Evolutionary conservation across 2,113 vertebrate genomes (phyloP).

Genomic region (Nothoprocta pentlandii): DNA sequence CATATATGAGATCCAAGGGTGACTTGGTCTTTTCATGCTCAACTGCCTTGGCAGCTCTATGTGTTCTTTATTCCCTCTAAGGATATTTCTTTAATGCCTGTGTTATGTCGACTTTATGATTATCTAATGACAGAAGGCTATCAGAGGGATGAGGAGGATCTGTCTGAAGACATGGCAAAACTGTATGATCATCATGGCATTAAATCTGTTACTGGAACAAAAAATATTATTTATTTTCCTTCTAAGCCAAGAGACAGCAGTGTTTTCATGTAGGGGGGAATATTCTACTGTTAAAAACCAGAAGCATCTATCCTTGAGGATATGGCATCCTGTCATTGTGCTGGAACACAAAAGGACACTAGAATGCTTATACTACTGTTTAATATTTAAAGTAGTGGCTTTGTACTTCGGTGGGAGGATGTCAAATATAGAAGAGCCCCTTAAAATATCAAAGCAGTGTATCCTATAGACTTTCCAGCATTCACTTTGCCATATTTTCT

Average conservation of each 20-base stretch:
- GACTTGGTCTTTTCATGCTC: not conserved
- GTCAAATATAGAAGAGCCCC: not conserved
- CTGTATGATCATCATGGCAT: not conserved
- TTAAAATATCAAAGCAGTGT: conserved; percentile 1
- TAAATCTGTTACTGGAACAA: not conserved
- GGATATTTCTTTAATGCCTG: not conserved
- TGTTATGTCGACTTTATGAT: not conserved
- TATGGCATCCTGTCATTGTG: not conserved
- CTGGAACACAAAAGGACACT: not conserved
- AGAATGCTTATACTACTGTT: not conserved
- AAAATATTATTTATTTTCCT: not conserved
- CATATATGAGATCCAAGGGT: rapidly evolving
- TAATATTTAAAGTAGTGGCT: not conserved
- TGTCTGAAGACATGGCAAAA: not conserved
- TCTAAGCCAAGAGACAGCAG: not conserved
- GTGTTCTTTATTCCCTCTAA: not conserved
- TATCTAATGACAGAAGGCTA: not conserved
- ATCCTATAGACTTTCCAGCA: not conserved
- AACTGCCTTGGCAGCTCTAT: not conserved
- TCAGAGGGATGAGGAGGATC: not conserved
- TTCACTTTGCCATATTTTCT: not conserved
- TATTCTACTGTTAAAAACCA: not conserved
- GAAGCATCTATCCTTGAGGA: not conserved
- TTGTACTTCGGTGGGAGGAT: not conserved
- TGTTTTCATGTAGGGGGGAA: not conserved